Base-by-base conservation (phyloP, 2,113 vertebrate species). In the Psittacula cyanocephala region DNA sequence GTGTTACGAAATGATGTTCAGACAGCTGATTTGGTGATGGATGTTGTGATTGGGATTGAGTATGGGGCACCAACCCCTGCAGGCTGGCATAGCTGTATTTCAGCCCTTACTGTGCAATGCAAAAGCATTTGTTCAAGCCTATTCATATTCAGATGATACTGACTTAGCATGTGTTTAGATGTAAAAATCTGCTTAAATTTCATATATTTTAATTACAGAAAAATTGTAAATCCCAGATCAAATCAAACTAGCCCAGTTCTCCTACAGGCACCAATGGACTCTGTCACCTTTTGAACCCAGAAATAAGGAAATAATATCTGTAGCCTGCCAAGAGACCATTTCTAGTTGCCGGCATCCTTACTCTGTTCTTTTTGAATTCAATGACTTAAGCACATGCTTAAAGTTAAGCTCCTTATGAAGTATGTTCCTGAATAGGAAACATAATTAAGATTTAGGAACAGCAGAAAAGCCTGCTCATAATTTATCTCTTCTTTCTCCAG, bases 1-100 rank as follows among this genome's bases (percentile, higher is more conserved):
- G 22, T 2, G 0, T 47, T 37, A 29, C 27, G 15, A 37, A 39
- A 18, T 2, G 8, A 25, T 0, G 0, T n/a, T 69, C 37, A 47
- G 18, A 37, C 35, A 55, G 8, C 29, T 84, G 64, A 13, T 39
- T 17, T n/a, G 28, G 41, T 33, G 59, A 16, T 0, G 11, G 47
- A 10, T 29, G 8, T 5, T 69, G 70, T 41, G 46, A 11, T 1
- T 10, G 19, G 50, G 60, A 12, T 15, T 7, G 29, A 28, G 37
- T 9, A 11, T 11, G 24, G 52, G 64, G 18, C 65, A 50, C 8
- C 17, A 35, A 13, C 19, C 24, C 19, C 59, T 20, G 23, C 1
- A 23, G 37, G n/a, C 12, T 75, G 35, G 6, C 23, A 46, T 33
- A 3, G 2, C 5, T 43, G 22, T 37, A 18, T 60, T 64, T 62